These are phyloP conservation scores for Pseudomugil gertrudae DNA, from an alignment of 2,797 vertebrate genomes.

Conservation along the genomic window DNA sequence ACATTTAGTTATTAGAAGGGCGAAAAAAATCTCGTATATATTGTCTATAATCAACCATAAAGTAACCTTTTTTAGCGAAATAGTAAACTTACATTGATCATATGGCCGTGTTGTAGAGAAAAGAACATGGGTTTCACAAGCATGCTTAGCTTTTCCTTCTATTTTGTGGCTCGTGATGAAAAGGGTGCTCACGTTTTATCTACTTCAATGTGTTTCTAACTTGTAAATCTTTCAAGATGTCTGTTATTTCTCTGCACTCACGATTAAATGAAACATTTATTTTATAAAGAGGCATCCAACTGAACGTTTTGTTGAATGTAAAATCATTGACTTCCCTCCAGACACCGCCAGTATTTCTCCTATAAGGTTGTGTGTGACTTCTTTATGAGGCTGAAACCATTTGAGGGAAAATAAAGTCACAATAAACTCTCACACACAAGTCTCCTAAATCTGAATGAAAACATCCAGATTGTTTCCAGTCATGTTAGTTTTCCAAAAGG, in stretches of 20 bases:
- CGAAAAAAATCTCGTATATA: background rate
- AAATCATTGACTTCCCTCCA: slow-evolving; percentile 71
- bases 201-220: slow-evolving; percentile 44
- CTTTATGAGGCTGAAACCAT: slow-evolving; percentile 52
- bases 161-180: slow-evolving; percentile 6
- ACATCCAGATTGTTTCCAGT: slow-evolving; percentile 66
- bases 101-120: background rate
- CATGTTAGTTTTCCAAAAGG: slow-evolving; percentile 62
- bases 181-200: background rate
- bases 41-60: background rate
- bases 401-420: slow-evolving; percentile 58
- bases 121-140: background rate
- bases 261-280: slow-evolving; percentile 75
- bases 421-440: slow-evolving; percentile 16
- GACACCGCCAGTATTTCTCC: slow-evolving; percentile 61
- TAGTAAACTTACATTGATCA: background rate
- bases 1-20: background rate
- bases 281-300: slow-evolving; percentile 59
- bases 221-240: slow-evolving; percentile 65
- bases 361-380: slow-evolving; percentile 50
- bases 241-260: slow-evolving; percentile 64
- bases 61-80: background rate
- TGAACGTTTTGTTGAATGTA: slow-evolving; percentile 69
- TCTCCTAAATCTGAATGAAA: slow-evolving; percentile 60
- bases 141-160: slow-evolving; percentile 7